Evolutionary conservation across 2,888 invertebrate species (phyloP), one percentile per base, ranked within the genome.

Genomic region (Troglohyphantes excavatus): DNA sequence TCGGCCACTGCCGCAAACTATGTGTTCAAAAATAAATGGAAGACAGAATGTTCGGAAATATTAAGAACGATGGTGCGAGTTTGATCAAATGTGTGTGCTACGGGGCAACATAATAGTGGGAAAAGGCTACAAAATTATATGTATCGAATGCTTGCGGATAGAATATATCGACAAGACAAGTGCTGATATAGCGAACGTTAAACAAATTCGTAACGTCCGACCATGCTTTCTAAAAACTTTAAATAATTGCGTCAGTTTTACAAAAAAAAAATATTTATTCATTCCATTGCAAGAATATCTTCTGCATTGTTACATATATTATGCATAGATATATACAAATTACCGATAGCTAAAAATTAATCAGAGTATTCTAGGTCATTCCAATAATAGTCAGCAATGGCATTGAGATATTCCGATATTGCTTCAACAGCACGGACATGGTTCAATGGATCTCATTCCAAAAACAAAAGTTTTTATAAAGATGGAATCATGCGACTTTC

Each of bases 1-100:
- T 53, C n/a, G 72, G 82, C 59, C 19, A 61, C 23, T n/a, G 59
- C 82, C 70, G 26, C n/a, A 43, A 78, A 78, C 72, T 72, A 39
- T 82, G 82, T 82, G 82, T 82, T 82, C 82, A 59, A 76, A 65
- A 75, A 70, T 70, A 21, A 26, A 26, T 17, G 26, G 7, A 63
- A 23, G 26, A 68, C 27, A 33, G 11, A 72, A 72, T 13, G 7
- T n/a, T 23, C 39, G 26, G 9, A 46, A 53, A 39, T 3, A 63
- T 39, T 63, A 39, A 61, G n/a, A 33, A 21, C n/a, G n/a, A n/a
- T 61, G 19, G 59, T 61, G 39, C 29, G 65, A 39, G 63, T 39
- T 33, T 29, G 61, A 26, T 43, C 19, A 59, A 61, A 43, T 39
- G 65, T 33, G 17, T 63, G 65, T 72, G 72, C 26, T 23, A 46